Percentiles rank a stretch among this genome's conserved stretches.
These are phyloP conservation scores for Acleris cristana DNA, from an alignment of 2,888 invertebrate genomes.

Conservation along the genomic window DNA sequence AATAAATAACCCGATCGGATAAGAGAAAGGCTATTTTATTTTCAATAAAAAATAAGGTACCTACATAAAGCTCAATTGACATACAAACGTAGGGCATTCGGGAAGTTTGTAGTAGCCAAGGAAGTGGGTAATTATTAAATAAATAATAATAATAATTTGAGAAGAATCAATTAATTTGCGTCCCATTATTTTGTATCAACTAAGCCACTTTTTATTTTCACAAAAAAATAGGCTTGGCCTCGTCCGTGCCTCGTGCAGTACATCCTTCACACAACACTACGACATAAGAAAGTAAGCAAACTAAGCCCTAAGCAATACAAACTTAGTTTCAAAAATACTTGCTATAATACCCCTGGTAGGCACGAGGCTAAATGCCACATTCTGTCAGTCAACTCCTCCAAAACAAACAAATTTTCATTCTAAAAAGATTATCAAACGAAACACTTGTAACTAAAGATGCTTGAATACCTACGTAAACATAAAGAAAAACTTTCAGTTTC, in stretches of 20 bases:
- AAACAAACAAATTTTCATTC: no score
- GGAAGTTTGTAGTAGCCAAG: constrained; percentile 25
- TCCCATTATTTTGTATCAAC: no score
- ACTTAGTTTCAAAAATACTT: no score
- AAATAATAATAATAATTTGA: constrained; percentile 19
- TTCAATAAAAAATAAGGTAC: constrained; percentile 81
- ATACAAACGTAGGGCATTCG: constrained; percentile 28
- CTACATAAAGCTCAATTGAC: constrained; percentile 38
- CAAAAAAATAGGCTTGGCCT: no score
- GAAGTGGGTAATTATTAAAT: constrained; percentile 31
- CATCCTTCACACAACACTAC: no score
- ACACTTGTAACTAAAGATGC: background rate
- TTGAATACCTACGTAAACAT: constrained; percentile 44
- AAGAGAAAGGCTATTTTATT: constrained; percentile 81
- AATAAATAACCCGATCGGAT: constrained; percentile 82
- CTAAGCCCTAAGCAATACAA: no score
- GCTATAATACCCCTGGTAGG: background rate
- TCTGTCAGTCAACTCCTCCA: no score
- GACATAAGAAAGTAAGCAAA: background rate
- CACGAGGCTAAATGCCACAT: no score
- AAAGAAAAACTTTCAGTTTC: constrained; percentile 42
- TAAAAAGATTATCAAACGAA: no score
- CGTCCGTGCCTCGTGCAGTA: no score
- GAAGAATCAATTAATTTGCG: no score
- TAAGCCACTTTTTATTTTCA: no score